Base-by-base conservation (phyloP, 2,797 vertebrate genomes). In the Chlorospingus flavigularis region DNA sequence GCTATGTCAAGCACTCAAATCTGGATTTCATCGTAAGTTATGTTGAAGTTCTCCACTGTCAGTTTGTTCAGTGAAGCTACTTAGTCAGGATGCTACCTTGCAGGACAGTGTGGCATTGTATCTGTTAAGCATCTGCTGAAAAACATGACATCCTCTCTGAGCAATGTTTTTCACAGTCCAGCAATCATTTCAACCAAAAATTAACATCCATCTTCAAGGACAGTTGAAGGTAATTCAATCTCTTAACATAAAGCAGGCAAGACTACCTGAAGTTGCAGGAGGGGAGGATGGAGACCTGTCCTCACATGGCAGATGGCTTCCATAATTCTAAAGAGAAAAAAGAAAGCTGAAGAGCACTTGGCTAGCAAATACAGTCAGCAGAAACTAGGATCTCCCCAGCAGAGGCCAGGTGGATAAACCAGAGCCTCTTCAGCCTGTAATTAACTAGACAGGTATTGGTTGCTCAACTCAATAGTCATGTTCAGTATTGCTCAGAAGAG, bases 251-350 rank as follows among this genome's bases (percentile, higher is more conserved):
- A 80, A 90, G 17, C 6, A 28, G 24, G 24, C 47, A 62, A 66
- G 50, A 75, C 85, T 95, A 98, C 98, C 98, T 94, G 98, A 98
- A 61, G 92, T 63, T 58, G 98, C 94, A 25, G 63, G 86, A 1
- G 62, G 62, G 47, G 61, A 68, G 17, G 98, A 98, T 55, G 98
- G 97, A 53, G 67, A 71, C 72, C 20, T 96, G 66, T 98, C 96
- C 3, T 79, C 17, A 0, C 98, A 98, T 0, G 25, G 20, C 61
- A 98, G 57, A 54, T 86, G 83, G 74, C 96, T 98, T 72, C 98
- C 98, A 3, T 96, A 81, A 78, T 80, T 94, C 97, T 97, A 63
- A 70, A 90, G 43, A 86, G 72, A 81, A 83, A 28, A 28, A 74
- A 75, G 58, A 87, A 86, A 81, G 67, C 31, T 74, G 66, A 78